phyloP scores from a whole-genome alignment of 2,888 invertebrate genomes.

The Troides oblongomaculatus region DNA sequence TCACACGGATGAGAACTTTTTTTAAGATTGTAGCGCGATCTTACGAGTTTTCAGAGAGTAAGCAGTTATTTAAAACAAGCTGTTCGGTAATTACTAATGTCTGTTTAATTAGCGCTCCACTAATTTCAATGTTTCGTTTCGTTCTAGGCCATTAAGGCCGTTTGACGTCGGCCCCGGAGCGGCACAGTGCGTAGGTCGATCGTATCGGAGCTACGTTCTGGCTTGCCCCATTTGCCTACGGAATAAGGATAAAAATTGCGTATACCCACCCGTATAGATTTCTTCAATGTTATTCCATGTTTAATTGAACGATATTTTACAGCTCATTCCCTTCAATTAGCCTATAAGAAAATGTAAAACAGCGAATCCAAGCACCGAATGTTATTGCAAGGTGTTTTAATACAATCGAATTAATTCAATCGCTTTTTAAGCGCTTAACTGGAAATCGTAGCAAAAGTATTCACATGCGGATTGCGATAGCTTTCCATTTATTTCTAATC shows the following conservation, averaged over 20 bases:
- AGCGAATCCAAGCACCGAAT: background rate
- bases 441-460: background rate
- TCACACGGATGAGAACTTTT: too few relatives aligned
- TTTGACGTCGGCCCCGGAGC: slow-evolving; percentile 30
- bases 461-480: background rate
- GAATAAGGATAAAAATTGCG: slow-evolving; percentile 30
- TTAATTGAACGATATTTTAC: slow-evolving; percentile 26
- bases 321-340: slow-evolving; percentile 19
- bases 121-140: slow-evolving; percentile 29
- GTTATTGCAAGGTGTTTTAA: slow-evolving; percentile 2
- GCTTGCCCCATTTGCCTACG: slow-evolving; percentile 33
- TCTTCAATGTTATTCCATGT: slow-evolving; percentile 20
- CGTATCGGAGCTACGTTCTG: slow-evolving; percentile 32
- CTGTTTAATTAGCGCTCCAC: slow-evolving; percentile 30
- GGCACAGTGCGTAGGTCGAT: slow-evolving; percentile 35
- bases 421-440: background rate
- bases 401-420: background rate
- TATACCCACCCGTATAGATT: slow-evolving; percentile 9
- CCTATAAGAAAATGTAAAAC: slow-evolving; percentile 14
- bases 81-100: slow-evolving; percentile 29
- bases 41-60: background rate
- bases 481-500: background rate
- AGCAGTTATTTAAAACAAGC: slow-evolving; percentile 16
- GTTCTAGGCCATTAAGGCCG: slow-evolving; percentile 36
- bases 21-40: background rate